These are phyloP conservation scores for Synergus itoensis DNA, from an alignment of 2,888 invertebrate genomes.

Conservation along the genomic window DNA sequence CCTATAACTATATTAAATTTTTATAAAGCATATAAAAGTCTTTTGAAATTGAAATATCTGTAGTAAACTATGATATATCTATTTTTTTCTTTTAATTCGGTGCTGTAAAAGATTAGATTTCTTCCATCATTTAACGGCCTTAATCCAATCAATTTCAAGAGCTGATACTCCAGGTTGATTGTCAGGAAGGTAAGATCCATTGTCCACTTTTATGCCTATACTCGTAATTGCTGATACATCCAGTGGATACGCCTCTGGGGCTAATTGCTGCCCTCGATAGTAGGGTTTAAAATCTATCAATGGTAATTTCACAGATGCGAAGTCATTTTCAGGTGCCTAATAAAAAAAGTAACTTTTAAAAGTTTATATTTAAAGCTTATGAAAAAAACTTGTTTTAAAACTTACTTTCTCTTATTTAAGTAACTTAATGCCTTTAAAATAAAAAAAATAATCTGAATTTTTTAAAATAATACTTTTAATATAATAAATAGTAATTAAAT, in stretches of 20 bases:
- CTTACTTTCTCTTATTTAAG: no score
- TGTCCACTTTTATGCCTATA: conserved; percentile 77
- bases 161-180: conserved; percentile 78
- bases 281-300: conserved; percentile 76
- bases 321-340: conserved; percentile 70
- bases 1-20: neutral
- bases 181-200: conserved; percentile 76
- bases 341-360: neutral
- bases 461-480: neutral
- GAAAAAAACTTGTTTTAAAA: neutral
- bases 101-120: conserved; percentile 8
- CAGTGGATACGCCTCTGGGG: conserved; percentile 71
- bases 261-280: conserved; percentile 72
- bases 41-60: neutral
- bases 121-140: conserved; percentile 64
- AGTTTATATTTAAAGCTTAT: neutral
- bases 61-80: neutral
- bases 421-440: no score
- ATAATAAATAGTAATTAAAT: neutral
- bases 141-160: conserved; percentile 78
- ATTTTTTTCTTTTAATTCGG: neutral
- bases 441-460: no score
- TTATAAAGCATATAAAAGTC: neutral
- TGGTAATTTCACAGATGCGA: conserved; percentile 69
- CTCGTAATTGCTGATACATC: conserved; percentile 74